phyloP scores from a whole-genome alignment of 2,113 vertebrate genomes.

The Gobiocypris rarus region DNA sequence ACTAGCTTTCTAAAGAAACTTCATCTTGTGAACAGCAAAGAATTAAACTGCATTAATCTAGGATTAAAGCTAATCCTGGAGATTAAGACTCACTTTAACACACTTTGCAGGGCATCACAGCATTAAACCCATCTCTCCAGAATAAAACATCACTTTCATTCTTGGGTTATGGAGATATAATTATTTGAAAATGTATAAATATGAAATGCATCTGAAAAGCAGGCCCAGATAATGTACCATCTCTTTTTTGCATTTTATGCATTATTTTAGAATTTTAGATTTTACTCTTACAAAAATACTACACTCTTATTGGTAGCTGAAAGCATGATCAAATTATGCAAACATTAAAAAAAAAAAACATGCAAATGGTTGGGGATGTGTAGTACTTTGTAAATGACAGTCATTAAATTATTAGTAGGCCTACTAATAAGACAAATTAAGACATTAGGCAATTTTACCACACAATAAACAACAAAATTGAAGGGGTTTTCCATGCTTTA shows the following conservation, averaged over 20 bases:
- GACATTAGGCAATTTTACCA: background rate
- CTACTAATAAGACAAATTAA: background rate
- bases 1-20: background rate
- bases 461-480: conserved; percentile 17
- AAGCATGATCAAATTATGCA: background rate
- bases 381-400: background rate
- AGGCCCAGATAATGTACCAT: background rate
- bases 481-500: conserved; percentile 77
- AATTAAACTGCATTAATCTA: conserved; percentile 1
- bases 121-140: background rate
- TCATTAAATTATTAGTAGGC: background rate
- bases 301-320: background rate
- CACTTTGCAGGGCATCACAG: background rate
- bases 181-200: too few relatives aligned
- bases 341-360: background rate
- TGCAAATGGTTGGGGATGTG: background rate
- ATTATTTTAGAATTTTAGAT: background rate
- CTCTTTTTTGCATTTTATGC: background rate
- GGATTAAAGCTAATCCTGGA: conserved; percentile 18
- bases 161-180: background rate
- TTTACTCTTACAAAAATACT: background rate
- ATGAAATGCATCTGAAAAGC: too few relatives aligned
- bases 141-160: background rate
- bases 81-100: background rate
- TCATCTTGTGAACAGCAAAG: background rate